These are phyloP conservation scores for Toxonevra muliebris DNA, from an alignment of 2,888 invertebrate genomes.

Conservation along the genomic window DNA sequence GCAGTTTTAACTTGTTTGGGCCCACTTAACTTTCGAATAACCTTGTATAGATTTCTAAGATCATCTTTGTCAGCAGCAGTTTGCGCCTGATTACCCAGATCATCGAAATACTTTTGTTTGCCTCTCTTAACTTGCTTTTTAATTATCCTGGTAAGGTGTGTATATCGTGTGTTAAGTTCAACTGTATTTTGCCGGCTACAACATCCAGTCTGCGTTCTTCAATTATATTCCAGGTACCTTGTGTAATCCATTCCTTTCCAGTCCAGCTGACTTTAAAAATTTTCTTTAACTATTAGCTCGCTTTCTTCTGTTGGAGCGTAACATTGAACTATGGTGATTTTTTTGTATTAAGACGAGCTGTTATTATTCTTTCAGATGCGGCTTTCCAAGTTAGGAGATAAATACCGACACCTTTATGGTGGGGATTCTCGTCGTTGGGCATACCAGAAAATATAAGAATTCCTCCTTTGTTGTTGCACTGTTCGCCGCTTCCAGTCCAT, in stretches of 20 bases:
- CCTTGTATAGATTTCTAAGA: background rate
- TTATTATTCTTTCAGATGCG: conserved; percentile 13
- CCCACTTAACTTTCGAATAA: conserved; percentile 1
- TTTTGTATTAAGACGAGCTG: conserved; percentile 8
- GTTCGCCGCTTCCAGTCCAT: conserved; percentile 5
- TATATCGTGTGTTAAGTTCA: background rate
- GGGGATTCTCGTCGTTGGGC: conserved; percentile 1
- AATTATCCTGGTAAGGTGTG: background rate
- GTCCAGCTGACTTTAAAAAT: conserved; percentile 9
- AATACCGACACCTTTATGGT: conserved; percentile 10
- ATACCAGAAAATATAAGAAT: conserved; percentile 10
- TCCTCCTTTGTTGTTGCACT: conserved; percentile 12
- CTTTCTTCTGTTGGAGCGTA: conserved; percentile 15
- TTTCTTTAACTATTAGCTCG: conserved; percentile 5
- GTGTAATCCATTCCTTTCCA: background rate
- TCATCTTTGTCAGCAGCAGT: conserved; percentile 5
- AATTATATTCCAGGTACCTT: background rate
- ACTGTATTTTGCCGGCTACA: background rate
- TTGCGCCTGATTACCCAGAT: background rate
- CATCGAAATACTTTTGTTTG: conserved; percentile 3
- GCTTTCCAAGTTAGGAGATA: conserved; percentile 6
- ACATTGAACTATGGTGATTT: conserved; percentile 18
- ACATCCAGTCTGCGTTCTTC: background rate
- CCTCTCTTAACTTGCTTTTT: conserved; percentile 10
- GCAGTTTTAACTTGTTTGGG: background rate